A percentile compares a stretch with the other conserved stretches of the same genome.
phyloP scores from a whole-genome alignment of 1,140 invertebrate species.

The Sesamia nonagrioides region DNA sequence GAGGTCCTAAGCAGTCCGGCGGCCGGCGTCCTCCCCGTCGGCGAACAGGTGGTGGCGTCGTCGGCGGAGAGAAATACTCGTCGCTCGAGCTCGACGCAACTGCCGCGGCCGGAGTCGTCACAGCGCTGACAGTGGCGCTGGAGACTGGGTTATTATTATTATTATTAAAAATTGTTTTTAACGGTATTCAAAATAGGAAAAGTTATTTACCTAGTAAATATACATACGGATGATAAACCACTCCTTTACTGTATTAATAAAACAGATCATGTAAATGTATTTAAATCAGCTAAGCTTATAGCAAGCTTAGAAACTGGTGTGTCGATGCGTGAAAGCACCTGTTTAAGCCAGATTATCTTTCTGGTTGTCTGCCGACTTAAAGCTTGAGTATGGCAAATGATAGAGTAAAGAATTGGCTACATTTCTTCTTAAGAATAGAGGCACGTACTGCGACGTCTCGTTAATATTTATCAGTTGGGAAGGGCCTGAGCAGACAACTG shows the following conservation, averaged over 20 bases:
- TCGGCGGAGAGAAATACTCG: no score
- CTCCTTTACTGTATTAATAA: constrained; percentile 14
- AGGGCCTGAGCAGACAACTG: constrained; percentile 40
- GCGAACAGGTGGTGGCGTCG: no score
- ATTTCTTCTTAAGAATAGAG: constrained; percentile 47
- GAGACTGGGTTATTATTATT: no score
- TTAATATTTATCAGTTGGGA: constrained; percentile 70
- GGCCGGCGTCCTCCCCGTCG: no score
- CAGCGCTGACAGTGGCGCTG: no score
- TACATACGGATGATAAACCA: background rate
- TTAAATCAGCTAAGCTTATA: constrained; percentile 5
- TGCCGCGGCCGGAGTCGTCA: no score
- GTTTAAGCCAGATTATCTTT: constrained; percentile 49
- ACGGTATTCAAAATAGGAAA: background rate
- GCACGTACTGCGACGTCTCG: constrained; percentile 59
- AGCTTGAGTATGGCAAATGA: constrained; percentile 51
- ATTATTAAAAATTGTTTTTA: background rate
- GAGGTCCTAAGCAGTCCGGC: no score
- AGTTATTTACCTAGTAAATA: background rate
- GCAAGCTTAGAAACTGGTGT: background rate
- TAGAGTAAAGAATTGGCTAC: constrained; percentile 47
- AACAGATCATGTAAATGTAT: background rate
- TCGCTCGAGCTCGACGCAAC: no score
- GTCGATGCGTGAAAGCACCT: constrained; percentile 26
- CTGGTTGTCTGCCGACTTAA: constrained; percentile 46